These are phyloP conservation scores for Anoplolepis gracilipes DNA, from an alignment of 1,140 invertebrate species.

Conservation along the genomic window DNA sequence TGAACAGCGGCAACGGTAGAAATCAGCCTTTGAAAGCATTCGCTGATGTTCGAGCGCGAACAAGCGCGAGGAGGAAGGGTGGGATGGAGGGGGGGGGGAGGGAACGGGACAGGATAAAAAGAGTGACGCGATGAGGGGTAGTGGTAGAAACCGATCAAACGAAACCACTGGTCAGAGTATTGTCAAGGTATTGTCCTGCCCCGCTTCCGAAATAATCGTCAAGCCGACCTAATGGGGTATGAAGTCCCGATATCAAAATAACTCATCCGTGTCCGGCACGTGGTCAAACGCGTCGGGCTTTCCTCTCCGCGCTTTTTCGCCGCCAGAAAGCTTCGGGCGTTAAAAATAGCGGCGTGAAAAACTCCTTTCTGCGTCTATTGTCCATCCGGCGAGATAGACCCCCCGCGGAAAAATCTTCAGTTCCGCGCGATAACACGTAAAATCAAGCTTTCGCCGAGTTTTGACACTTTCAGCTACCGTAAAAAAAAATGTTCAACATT, in stretches of 20 bases:
- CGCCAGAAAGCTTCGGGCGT: slow-evolving; percentile 43
- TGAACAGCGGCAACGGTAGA: slow-evolving; percentile 27
- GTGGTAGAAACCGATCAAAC: slow-evolving; percentile 27
- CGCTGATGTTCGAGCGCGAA: slow-evolving; percentile 21
- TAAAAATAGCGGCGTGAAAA: slow-evolving; percentile 72
- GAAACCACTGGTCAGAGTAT: slow-evolving; percentile 78
- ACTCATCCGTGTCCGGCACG: slow-evolving; percentile 76
- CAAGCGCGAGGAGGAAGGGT: neutral
- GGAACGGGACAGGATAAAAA: slow-evolving; percentile 37
- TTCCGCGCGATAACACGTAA: slow-evolving; percentile 24
- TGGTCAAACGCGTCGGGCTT: slow-evolving; percentile 64
- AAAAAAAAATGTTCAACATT: neutral
- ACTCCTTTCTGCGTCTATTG: slow-evolving; percentile 71
- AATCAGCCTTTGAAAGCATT: slow-evolving; percentile 56
- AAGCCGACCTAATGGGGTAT: slow-evolving; percentile 82
- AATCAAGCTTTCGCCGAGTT: slow-evolving; percentile 24
- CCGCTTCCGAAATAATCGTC: slow-evolving; percentile 81
- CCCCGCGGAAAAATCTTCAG: slow-evolving; percentile 61
- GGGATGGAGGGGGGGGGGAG: neutral
- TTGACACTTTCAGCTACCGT: neutral
- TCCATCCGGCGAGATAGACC: slow-evolving; percentile 61
- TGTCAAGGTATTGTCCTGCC: slow-evolving; percentile 82
- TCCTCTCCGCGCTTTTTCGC: slow-evolving; percentile 56
- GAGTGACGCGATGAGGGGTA: slow-evolving; percentile 52
- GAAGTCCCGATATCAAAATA: slow-evolving; percentile 84